Evolutionary conservation across 2,888 invertebrate genomes (phyloP).

Genomic region (Liodrosophila aerea): DNA sequence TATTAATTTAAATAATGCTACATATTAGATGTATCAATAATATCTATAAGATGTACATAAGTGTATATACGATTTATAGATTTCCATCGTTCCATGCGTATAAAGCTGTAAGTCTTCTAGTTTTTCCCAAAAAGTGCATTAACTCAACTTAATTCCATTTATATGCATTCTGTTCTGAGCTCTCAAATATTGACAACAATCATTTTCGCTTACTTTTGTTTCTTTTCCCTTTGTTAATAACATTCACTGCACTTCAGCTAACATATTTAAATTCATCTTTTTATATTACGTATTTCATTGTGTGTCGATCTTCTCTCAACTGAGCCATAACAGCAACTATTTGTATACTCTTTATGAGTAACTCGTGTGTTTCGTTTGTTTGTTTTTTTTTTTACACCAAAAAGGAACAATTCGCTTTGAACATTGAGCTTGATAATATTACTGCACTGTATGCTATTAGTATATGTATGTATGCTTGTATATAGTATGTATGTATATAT

Average conservation of each 20-base stretch:
- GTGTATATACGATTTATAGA: constrained; percentile 51
- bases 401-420: constrained; percentile 76
- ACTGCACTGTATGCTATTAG: constrained; percentile 38
- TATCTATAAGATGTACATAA: constrained; percentile 22
- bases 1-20: constrained; percentile 68
- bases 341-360: too few relatives aligned
- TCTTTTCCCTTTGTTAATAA: too few relatives aligned
- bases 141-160: constrained; percentile 70
- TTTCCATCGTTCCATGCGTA: constrained; percentile 62
- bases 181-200: constrained; percentile 62
- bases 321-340: constrained; percentile 43
- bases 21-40: constrained; percentile 37
- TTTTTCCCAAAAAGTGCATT: constrained; percentile 61
- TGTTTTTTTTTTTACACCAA: constrained; percentile 47
- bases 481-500: constrained; percentile 25
- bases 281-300: constrained; percentile 31
- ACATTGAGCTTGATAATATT: constrained; percentile 68
- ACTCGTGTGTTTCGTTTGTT: too few relatives aligned
- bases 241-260: constrained; percentile 40
- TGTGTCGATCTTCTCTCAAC: constrained; percentile 27
- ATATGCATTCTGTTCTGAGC: constrained; percentile 45
- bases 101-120: constrained; percentile 80
- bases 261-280: constrained; percentile 43
- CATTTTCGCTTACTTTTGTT: constrained; percentile 29
- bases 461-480: constrained; percentile 14